These are phyloP conservation scores for Echinarachnius parma DNA, from an alignment of 53 echinoderm and acorn worm genomes.

Conservation along the genomic window DNA sequence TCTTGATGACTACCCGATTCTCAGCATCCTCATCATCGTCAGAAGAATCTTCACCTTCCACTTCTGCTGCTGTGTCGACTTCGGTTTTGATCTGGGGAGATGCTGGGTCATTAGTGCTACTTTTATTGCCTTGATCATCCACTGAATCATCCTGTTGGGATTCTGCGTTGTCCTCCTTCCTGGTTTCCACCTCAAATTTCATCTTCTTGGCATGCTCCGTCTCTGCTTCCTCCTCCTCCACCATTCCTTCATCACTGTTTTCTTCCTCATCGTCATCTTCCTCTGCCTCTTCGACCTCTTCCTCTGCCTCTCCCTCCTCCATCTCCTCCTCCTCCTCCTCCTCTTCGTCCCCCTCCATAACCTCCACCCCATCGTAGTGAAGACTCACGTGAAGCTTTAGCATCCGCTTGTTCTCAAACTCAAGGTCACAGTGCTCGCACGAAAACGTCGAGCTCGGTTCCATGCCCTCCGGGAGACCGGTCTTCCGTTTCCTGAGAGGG, in stretches of 20 bases:
- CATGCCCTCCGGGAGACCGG: constrained; percentile 10
- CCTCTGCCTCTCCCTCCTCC: not conserved
- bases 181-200: not conserved
- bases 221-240: not conserved
- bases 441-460: constrained; percentile 52
- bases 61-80: not conserved
- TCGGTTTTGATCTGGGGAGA: no score
- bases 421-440: constrained; percentile 79
- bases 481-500: constrained; percentile 29
- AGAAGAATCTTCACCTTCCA: not conserved
- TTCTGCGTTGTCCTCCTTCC: not conserved
- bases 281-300: constrained; percentile 20
- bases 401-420: constrained; percentile 75
- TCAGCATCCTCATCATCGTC: constrained; percentile 6
- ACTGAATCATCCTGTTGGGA: not conserved
- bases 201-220: no score
- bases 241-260: not conserved
- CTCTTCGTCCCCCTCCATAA: constrained; percentile 45
- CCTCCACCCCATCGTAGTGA: constrained; percentile 26
- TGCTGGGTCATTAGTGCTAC: not conserved
- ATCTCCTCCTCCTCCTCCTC: constrained; percentile 52
- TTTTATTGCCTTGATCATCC: not conserved
- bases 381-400: constrained; percentile 61
- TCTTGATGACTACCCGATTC: not conserved
- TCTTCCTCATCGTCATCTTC: constrained; percentile 21